phyloP scores from a whole-genome alignment of 37 sponge, comb jelly and placozoan species.

The Halichondria panicea region DNA sequence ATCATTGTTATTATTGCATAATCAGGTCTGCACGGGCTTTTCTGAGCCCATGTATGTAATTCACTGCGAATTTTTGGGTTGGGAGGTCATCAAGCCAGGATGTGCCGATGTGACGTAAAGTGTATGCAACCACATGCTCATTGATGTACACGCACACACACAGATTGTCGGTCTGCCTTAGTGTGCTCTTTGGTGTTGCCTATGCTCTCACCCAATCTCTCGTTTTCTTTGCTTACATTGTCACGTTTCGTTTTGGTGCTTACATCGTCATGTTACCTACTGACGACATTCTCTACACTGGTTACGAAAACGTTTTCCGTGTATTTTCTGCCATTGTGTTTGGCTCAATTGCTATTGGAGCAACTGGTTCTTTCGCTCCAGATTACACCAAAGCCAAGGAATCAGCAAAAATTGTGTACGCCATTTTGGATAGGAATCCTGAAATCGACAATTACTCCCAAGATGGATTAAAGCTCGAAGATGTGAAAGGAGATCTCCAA shows the following conservation, averaged over 20 bases:
- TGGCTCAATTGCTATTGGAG: constrained; percentile 51
- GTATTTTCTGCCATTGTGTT: constrained; percentile 72
- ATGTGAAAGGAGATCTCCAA: constrained; percentile 38
- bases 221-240: constrained; percentile 49
- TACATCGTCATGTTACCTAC: constrained; percentile 44
- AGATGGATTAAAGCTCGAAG: constrained; percentile 51
- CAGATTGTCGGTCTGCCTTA: constrained; percentile 15
- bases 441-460: constrained; percentile 59
- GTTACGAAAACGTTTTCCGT: constrained; percentile 30
- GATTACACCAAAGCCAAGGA: constrained; percentile 55
- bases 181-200: constrained; percentile 28
- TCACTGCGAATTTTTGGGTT: too few relatives aligned
- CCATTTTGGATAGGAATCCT: constrained; percentile 57
- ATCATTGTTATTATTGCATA: too few relatives aligned
- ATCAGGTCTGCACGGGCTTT: too few relatives aligned
- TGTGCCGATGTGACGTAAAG: too few relatives aligned
- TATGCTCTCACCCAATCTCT: constrained; percentile 68
- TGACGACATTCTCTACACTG: constrained; percentile 15
- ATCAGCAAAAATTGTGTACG: constrained; percentile 63
- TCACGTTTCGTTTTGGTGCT: constrained; percentile 75
- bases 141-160: too few relatives aligned
- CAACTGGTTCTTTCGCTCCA: constrained; percentile 63
- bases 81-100: too few relatives aligned
- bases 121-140: too few relatives aligned
- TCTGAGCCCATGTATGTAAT: too few relatives aligned